Evolutionary conservation across 1,140 invertebrate species (phyloP).

Genomic region (Helicoverpa armigera): DNA sequence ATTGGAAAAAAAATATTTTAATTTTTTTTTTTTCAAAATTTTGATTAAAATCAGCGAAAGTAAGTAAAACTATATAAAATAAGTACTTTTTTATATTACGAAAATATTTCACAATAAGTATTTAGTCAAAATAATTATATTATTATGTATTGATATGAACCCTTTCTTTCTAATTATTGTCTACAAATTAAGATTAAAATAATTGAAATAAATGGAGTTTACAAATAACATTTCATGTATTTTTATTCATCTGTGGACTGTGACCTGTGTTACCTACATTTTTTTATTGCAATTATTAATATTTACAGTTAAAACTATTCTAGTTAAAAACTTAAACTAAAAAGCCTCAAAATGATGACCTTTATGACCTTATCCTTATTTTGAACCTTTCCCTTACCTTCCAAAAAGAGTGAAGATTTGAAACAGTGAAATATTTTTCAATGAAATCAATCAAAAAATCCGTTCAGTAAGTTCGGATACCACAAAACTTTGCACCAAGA

Average conservation of each 20-base stretch:
- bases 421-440: too few relatives aligned
- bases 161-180: constrained; percentile 69
- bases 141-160: constrained; percentile 69
- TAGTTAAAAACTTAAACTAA: too few relatives aligned
- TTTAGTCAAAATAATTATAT: constrained; percentile 71
- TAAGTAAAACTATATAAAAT: constrained; percentile 12
- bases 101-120: constrained; percentile 59
- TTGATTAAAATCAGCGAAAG: constrained; percentile 12
- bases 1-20: not conserved
- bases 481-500: too few relatives aligned
- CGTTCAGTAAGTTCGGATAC: too few relatives aligned
- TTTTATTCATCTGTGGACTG: not conserved
- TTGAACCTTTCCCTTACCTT: too few relatives aligned
- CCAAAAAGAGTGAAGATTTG: too few relatives aligned
- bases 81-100: constrained; percentile 64
- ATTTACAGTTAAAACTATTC: too few relatives aligned
- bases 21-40: not conserved
- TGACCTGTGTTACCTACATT: not conserved
- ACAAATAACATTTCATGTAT: constrained; percentile 49
- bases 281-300: too few relatives aligned
- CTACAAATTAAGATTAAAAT: constrained; percentile 73
- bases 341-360: too few relatives aligned
- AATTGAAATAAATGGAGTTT: constrained; percentile 79
- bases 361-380: too few relatives aligned
- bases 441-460: too few relatives aligned